phyloP scores from a whole-genome alignment of 2,888 invertebrate genomes.

The Drosophila pseudotalamancana region DNA sequence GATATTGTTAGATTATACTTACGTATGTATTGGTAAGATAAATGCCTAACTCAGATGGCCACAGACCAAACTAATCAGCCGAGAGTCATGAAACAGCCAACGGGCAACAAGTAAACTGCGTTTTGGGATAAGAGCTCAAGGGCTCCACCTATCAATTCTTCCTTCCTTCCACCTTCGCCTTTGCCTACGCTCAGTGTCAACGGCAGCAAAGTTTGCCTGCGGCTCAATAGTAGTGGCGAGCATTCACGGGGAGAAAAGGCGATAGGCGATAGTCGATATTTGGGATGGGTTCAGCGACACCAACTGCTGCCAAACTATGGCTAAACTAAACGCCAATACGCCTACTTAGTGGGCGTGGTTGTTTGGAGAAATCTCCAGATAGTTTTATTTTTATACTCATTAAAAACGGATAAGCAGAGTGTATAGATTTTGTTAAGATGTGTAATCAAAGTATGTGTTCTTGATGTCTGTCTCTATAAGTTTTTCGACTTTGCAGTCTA shows the following conservation, averaged over 20 bases:
- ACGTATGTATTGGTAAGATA: slow-evolving; percentile 28
- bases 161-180: not conserved
- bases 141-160: not conserved
- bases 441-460: too few relatives aligned
- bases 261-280: too few relatives aligned
- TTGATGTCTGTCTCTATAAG: too few relatives aligned
- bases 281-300: slow-evolving; percentile 5
- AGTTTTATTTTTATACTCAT: slow-evolving; percentile 4
- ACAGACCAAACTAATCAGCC: slow-evolving; percentile 69
- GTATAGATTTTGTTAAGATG: too few relatives aligned
- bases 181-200: slow-evolving; percentile 41
- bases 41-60: slow-evolving; percentile 61
- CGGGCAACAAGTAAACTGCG: slow-evolving; percentile 49
- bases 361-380: not conserved
- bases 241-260: not conserved
- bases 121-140: slow-evolving; percentile 16
- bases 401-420: too few relatives aligned
- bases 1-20: slow-evolving; percentile 55
- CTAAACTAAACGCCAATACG: slow-evolving; percentile 30
- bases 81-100: slow-evolving; percentile 35
- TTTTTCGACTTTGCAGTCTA: too few relatives aligned
- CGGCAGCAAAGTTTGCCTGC: slow-evolving; percentile 54
- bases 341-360: slow-evolving; percentile 29
- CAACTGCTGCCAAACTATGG: slow-evolving; percentile 18
- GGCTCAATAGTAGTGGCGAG: slow-evolving; percentile 1